phyloP scores from a whole-genome alignment of 2,888 invertebrate species.

The Keiferia lycopersicella region DNA sequence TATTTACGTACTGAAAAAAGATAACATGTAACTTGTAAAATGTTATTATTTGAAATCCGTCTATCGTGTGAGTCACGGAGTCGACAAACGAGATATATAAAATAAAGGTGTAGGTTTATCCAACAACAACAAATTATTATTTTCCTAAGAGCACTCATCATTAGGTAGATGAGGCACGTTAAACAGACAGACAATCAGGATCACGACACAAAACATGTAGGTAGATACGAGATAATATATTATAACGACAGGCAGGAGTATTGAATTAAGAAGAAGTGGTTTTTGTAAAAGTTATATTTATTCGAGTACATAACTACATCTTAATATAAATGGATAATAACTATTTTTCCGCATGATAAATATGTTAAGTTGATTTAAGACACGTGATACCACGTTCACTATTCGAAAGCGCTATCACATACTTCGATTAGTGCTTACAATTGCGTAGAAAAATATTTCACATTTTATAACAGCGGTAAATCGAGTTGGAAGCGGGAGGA shows the following conservation, averaged over 20 bases:
- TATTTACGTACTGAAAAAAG: too few relatives aligned
- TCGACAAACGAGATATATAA: too few relatives aligned
- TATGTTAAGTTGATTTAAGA: conserved; percentile 74
- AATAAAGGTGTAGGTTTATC: too few relatives aligned
- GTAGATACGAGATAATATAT: too few relatives aligned
- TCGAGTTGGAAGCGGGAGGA: conserved; percentile 55
- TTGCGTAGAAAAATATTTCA: conserved; percentile 71
- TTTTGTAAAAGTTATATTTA: conserved; percentile 81
- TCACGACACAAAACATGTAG: too few relatives aligned
- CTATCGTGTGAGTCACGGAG: too few relatives aligned
- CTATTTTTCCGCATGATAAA: conserved; percentile 78
- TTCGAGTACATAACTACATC: conserved; percentile 83
- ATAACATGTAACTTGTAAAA: too few relatives aligned
- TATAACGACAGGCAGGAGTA: background rate
- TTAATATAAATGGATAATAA: conserved; percentile 79
- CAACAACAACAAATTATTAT: too few relatives aligned
- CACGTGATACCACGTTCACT: conserved; percentile 62
- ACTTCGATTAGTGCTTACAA: conserved; percentile 57
- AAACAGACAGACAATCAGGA: too few relatives aligned
- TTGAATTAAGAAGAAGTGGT: conserved; percentile 40
- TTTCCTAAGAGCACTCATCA: too few relatives aligned
- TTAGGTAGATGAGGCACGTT: too few relatives aligned
- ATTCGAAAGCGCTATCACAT: conserved; percentile 71
- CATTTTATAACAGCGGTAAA: conserved; percentile 54
- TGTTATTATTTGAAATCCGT: too few relatives aligned